Base-by-base conservation (phyloP, 1,140 invertebrate species). In the Drosophila saltans region DNA sequence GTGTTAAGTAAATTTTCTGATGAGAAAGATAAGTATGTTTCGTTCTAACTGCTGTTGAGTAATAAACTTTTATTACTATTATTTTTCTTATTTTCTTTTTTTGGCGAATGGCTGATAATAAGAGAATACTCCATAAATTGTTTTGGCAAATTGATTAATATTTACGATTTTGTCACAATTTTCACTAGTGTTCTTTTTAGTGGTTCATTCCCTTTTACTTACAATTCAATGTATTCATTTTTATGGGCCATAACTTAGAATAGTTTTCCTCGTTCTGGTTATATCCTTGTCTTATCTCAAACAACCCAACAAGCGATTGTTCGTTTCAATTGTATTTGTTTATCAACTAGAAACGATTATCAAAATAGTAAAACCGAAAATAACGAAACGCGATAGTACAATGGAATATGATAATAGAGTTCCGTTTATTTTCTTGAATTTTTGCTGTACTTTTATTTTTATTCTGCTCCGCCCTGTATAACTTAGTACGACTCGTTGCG, bases 191-290 rank as follows among this genome's bases (percentile, higher is more conserved):
- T 36, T 28, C 3, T 40, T 9, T 21, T 40, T 7, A 9, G 10
- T 52, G 58, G 7, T 16, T 24, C n/a, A 24, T 60, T 61, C 10
- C 9, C 24, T 45, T 62, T 21, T 83, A 88, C 83, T 88, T 88
- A 88, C 83, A 72, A 28, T 68, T 78, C 69, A 16, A 78, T 78
- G 41, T 80, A 69, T 57, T 74, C 75, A 79, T 70, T 69, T 36
- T 72, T 86, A 41, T 72, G 43, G 66, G 82, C 80, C 83, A 88
- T 88, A 66, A 80, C 64, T 48, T 66, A 24, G 36, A 56, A 61
- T 43, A 57, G 9, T n/a, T 55, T 48, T 36, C 33, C 6, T 36
- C 3, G 16, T 16, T 55, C 24, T 75, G 16, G 16, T 74, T 73
- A 77, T 68, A 65, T 59, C 16, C 58, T 64, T 55, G 55, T 41